A percentile compares a stretch with the other conserved stretches of the same genome.
Evolutionary conservation across 2,797 vertebrate species (phyloP).

Genomic region (Acrossocheilus wenchowensis): DNA sequence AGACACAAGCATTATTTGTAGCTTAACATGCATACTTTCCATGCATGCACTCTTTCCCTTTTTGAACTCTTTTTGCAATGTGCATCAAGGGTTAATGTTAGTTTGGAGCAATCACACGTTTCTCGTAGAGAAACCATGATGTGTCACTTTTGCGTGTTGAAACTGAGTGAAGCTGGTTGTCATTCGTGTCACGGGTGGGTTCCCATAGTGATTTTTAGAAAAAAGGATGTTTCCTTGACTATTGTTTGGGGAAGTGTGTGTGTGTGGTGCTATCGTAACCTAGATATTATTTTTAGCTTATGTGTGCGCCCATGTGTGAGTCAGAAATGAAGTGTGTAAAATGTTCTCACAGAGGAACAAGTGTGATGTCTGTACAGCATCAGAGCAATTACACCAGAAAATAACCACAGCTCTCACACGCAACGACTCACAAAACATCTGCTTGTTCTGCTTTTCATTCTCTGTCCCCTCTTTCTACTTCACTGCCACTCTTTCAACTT

Average conservation of each 20-base stretch:
- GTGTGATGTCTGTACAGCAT: constrained; percentile 12
- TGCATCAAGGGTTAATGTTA: not conserved
- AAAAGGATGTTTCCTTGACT: constrained; percentile 72
- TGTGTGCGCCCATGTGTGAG: not conserved
- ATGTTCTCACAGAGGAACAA: not conserved
- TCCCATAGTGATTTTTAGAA: constrained; percentile 65
- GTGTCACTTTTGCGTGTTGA: not conserved
- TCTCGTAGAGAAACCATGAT: not conserved
- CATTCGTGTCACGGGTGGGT: constrained; percentile 67
- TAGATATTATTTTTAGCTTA: constrained; percentile 79
- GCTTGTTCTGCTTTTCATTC: not conserved
- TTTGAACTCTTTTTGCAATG: not conserved
- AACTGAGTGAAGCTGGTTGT: constrained; percentile 68
- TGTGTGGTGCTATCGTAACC: constrained; percentile 71
- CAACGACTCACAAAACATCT: too few relatives aligned
- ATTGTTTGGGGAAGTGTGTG: constrained; percentile 68
- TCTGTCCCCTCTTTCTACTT: not conserved
- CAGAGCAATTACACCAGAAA: not conserved
- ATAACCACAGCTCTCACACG: too few relatives aligned
- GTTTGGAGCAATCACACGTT: not conserved
- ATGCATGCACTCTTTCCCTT: not conserved
- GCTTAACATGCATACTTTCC: not conserved
- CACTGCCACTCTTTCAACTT: too few relatives aligned
- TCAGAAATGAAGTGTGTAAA: too few relatives aligned
- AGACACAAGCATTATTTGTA: not conserved